These are phyloP conservation scores for Colletes collaris DNA, from an alignment of 2,888 invertebrate genomes.

Conservation along the genomic window DNA sequence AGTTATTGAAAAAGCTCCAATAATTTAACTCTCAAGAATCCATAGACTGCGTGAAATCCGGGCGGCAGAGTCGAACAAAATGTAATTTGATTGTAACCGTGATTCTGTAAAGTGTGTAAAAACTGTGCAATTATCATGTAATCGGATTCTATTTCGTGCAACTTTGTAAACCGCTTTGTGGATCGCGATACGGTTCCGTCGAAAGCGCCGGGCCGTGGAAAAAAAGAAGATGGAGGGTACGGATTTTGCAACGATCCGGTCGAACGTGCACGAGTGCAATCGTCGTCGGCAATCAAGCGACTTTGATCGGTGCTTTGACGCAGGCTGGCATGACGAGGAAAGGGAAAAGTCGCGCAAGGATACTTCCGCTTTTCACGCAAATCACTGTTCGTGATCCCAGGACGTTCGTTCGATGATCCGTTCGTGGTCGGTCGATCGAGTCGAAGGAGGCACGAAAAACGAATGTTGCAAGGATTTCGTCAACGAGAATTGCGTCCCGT, in stretches of 20 bases:
- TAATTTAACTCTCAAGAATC: too few species aligned
- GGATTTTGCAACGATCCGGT: conserved; percentile 32
- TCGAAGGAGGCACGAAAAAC: neutral
- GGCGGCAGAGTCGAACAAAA: too few species aligned
- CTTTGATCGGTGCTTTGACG: conserved; percentile 52
- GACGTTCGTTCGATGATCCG: conserved; percentile 4
- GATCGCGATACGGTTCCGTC: neutral
- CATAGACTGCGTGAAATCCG: too few species aligned
- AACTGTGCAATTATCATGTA: too few species aligned
- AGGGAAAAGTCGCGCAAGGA: conserved; percentile 53
- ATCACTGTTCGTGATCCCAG: conserved; percentile 58
- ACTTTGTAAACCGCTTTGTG: too few species aligned
- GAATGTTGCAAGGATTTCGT: conserved; percentile 31
- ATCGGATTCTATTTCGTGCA: too few species aligned
- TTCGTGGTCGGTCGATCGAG: conserved; percentile 11
- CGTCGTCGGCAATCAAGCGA: conserved; percentile 46
- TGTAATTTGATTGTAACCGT: too few species aligned
- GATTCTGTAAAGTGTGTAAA: too few species aligned
- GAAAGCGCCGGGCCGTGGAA: too few species aligned
- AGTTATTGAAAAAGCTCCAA: too few species aligned
- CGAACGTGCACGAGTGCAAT: conserved; percentile 18
- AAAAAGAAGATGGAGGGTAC: neutral
- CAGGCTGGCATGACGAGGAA: conserved; percentile 64
- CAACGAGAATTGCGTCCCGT: conserved; percentile 1
- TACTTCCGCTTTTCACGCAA: conserved; percentile 76